phyloP scores from a whole-genome alignment of 1,140 invertebrate species.

The Lanistes nyassanus region DNA sequence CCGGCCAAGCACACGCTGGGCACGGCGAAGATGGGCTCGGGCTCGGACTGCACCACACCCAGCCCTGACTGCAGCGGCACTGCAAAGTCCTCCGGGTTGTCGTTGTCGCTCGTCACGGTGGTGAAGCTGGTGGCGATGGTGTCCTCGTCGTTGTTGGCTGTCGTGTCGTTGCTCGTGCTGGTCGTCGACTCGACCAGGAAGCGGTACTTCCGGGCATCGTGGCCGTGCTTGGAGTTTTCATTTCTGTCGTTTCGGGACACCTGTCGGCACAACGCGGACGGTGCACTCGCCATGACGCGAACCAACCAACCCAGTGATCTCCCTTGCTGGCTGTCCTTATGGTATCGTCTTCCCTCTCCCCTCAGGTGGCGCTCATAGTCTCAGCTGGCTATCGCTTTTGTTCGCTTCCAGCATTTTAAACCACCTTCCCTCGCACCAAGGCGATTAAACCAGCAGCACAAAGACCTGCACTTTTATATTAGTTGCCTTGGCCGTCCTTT shows the following conservation, averaged over 20 bases:
- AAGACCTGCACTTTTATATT: too few relatives aligned
- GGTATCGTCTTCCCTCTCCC: background rate
- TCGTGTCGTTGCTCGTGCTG: slow-evolving; percentile 23
- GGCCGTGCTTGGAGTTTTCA: slow-evolving; percentile 2
- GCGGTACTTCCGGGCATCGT: slow-evolving; percentile 21
- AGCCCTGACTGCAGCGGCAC: background rate
- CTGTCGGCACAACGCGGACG: background rate
- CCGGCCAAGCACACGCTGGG: slow-evolving; percentile 11
- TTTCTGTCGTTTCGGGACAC: background rate
- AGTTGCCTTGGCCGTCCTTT: too few relatives aligned
- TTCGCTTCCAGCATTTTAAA: too few relatives aligned
- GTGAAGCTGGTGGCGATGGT: slow-evolving; percentile 26
- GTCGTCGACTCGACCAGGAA: slow-evolving; percentile 23
- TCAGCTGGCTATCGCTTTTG: background rate
- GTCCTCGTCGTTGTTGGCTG: slow-evolving; percentile 21
- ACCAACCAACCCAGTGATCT: background rate
- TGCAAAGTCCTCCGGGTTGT: slow-evolving; percentile 4
- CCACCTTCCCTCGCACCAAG: too few relatives aligned
- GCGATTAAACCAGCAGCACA: too few relatives aligned
- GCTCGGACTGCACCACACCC: background rate
- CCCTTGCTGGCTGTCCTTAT: background rate
- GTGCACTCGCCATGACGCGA: background rate
- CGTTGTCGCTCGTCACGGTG: slow-evolving; percentile 22
- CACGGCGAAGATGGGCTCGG: slow-evolving; percentile 21
- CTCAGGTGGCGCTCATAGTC: background rate